Conservation (phyloP, 2,797 vertebrate genomes). For the Peromyscus eremicus region DNA sequence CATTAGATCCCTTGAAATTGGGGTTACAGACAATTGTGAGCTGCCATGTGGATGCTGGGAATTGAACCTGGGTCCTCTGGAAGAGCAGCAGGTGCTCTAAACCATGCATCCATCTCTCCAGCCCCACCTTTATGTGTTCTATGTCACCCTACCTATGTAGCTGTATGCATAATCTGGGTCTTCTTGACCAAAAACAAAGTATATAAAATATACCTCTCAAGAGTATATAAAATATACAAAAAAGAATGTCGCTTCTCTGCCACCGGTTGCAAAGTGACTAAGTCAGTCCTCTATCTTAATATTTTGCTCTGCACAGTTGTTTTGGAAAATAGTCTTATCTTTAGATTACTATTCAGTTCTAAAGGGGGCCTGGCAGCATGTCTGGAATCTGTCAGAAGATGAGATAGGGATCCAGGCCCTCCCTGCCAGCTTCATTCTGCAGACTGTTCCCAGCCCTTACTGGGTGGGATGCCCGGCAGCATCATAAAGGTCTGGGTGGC, state of each 20-base stretch:
- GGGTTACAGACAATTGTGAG: not conserved
- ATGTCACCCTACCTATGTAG: not conserved
- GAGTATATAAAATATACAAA: not conserved
- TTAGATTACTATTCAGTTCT: not conserved
- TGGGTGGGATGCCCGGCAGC: not conserved
- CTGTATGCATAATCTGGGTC: not conserved
- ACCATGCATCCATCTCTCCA: not conserved
- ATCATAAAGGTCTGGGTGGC: not conserved
- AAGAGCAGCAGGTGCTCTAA: not conserved
- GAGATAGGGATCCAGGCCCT: not conserved
- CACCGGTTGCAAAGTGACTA: not conserved
- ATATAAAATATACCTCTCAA: not conserved
- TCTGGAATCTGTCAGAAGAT: not conserved
- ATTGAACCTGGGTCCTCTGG: not conserved
- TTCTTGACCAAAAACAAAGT: not conserved
- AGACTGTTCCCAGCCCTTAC: not conserved
- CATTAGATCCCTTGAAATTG: not conserved
- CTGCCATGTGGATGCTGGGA: not conserved
- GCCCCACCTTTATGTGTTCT: not conserved
- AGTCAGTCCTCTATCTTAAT: not conserved
- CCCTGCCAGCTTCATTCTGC: not conserved
- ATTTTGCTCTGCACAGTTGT: not conserved
- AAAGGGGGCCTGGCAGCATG: not conserved
- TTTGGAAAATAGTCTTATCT: slow-evolving; percentile 6
- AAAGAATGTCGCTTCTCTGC: not conserved